Base-by-base conservation (phyloP, 2,888 invertebrate genomes). In the Dyspetes luteomarginatus region DNA sequence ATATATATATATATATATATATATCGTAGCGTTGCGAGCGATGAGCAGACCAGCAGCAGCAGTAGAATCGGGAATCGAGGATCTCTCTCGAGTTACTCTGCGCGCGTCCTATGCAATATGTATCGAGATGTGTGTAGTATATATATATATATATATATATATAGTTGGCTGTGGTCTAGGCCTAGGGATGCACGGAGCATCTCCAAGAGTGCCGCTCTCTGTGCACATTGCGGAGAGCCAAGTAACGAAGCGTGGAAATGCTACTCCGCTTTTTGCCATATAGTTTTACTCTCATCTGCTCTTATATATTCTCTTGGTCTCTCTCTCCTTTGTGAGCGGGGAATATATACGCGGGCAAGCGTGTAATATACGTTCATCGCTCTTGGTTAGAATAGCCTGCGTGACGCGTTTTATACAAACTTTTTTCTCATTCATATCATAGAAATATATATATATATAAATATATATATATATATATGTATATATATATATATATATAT, bases 61-160 rank as follows among this genome's bases (percentile, higher is more conserved):
- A 75, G 65, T 17, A 55, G 71, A 75, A 80, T 80, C 71, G 75
- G 71, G 76, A 76, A 76, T 76, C 60, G 71, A 79, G 58, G 28
- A 72, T 80, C 80, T 76, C 69, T 45, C 17, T 36, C 36, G 36
- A 36, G 36, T 15, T 45, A 12, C 15, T 45, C 45, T 17, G 3
- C 17, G 36, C 36, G 36, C 68, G 64, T 69, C 62, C 68, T 88
- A 88, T 89, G 87, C 82, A 89, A 89, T 89, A 89, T 89, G 89
- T 84, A 85, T 85, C 79, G 81, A 80, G 82, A 86, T 86, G 86
- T 74, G 62, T 56, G 41, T 28, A 45, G n/a, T n/a, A n/a, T n/a
- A n/a, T n/a, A n/a, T n/a, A n/a, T n/a, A n/a, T n/a, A n/a, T n/a
- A n/a, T n/a, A n/a, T n/a, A 52, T 36, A 58, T 19, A 45, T 22